Percentiles rank a stretch among this genome's conserved stretches.
phyloP scores from a whole-genome alignment of 2,797 vertebrate species.

The Arctocebus calabarensis region DNA sequence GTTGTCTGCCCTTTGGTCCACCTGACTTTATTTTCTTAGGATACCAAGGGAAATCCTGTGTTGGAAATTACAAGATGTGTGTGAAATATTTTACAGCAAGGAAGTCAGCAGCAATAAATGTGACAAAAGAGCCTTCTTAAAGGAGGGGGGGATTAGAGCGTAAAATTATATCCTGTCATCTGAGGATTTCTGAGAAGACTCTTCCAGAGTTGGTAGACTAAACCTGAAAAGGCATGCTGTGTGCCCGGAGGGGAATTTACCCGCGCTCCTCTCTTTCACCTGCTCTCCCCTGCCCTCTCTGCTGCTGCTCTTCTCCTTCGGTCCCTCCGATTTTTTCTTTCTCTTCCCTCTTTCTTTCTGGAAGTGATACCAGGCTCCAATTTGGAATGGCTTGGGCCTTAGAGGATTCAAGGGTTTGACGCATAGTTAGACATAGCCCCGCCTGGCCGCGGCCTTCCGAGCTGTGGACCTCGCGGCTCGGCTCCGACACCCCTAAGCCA shows the following conservation, averaged over 20 bases:
- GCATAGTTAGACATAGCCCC: not conserved
- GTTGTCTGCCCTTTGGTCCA: not conserved
- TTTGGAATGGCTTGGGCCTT: not conserved
- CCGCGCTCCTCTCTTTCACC: slow-evolving; percentile 68
- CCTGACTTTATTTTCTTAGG: slow-evolving; percentile 54
- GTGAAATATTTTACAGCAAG: slow-evolving; percentile 72
- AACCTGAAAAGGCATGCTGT: slow-evolving; percentile 83
- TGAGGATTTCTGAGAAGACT: slow-evolving; percentile 71
- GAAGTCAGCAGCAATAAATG: slow-evolving; percentile 67
- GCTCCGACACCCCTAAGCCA: too few species aligned
- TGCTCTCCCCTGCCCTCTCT: not conserved
- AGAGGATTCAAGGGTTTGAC: not conserved
- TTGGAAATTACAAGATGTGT: slow-evolving; percentile 61
- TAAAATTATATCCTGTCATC: slow-evolving; percentile 77
- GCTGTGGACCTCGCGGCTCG: not conserved
- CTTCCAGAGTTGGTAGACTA: slow-evolving; percentile 65
- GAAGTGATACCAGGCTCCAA: not conserved
- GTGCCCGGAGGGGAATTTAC: slow-evolving; percentile 79
- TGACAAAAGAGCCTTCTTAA: slow-evolving; percentile 56
- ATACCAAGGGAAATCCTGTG: not conserved
- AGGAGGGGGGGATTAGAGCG: slow-evolving; percentile 32
- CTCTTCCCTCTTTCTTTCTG: not conserved
- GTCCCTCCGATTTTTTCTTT: not conserved
- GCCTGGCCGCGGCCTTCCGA: not conserved
- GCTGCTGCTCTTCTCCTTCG: not conserved